phyloP scores from a whole-genome alignment of 2,113 vertebrate species.

The Austrofundulus limnaeus region DNA sequence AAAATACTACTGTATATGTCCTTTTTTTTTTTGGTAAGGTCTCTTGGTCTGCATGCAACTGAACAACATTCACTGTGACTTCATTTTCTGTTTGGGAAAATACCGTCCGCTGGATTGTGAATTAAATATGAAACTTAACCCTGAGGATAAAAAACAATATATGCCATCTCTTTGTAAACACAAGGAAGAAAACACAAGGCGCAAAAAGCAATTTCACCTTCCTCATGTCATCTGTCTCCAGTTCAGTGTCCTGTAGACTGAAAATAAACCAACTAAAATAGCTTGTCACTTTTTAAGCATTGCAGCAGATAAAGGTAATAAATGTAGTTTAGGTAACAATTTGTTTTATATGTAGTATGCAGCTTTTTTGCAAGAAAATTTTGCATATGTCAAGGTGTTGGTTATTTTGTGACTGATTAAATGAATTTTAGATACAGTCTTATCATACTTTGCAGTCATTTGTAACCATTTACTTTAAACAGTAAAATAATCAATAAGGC shows the following conservation, averaged over 20 bases:
- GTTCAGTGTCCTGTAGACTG: conserved; percentile 28
- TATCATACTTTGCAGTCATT: no score
- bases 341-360: conserved; percentile 5
- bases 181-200: neutral
- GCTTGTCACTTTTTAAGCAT: conserved; percentile 11
- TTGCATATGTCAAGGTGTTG: no score
- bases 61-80: neutral
- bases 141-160: conserved; percentile 4
- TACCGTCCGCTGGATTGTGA: neutral
- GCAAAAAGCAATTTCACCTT: conserved; percentile 27
- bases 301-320: conserved; percentile 11
- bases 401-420: neutral
- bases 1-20: conserved; percentile 7
- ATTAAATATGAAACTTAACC: conserved; percentile 9
- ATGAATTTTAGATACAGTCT: no score
- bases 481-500: no score
- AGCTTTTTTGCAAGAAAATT: no score
- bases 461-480: no score
- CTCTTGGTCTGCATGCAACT: neutral
- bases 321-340: conserved; percentile 22
- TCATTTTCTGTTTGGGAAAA: conserved; percentile 8
- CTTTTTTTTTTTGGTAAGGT: neutral
- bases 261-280: conserved; percentile 29
- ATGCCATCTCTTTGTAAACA: conserved; percentile 2
- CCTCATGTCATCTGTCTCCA: conserved; percentile 1